These are phyloP conservation scores for Siniperca undulata DNA, from an alignment of 2,797 vertebrate genomes.

Conservation along the genomic window DNA sequence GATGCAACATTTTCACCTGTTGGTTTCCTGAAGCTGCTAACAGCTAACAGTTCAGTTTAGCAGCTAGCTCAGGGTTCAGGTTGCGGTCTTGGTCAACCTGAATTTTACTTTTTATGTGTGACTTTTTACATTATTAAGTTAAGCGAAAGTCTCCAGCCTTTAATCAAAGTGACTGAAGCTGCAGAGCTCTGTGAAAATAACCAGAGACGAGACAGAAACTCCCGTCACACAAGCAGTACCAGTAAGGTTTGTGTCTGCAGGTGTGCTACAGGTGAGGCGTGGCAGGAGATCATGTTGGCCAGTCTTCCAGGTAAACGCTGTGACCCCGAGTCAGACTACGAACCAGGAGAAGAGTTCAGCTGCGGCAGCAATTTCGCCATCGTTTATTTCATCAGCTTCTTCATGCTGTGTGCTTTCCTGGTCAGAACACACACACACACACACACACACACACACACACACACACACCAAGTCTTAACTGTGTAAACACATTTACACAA, in stretches of 20 bases:
- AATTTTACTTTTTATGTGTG: too few relatives aligned
- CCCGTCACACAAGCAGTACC: background rate
- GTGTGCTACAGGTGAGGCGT: conserved; percentile 98
- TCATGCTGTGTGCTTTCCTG: conserved; percentile 98
- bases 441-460: background rate
- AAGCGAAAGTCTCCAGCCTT: too few relatives aligned
- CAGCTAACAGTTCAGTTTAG: too few relatives aligned
- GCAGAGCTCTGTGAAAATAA: background rate
- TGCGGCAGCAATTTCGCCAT: conserved; percentile 98
- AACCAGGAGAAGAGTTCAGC: conserved; percentile 92
- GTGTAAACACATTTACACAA: background rate
- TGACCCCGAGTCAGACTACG: conserved; percentile 93
- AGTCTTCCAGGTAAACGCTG: conserved; percentile 95
- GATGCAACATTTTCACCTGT: too few relatives aligned
- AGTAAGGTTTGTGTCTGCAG: conserved; percentile 74
- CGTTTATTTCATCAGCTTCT: conserved; percentile 98
- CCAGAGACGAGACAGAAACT: too few relatives aligned
- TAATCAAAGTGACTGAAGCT: background rate
- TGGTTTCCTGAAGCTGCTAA: too few relatives aligned
- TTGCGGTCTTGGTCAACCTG: too few relatives aligned
- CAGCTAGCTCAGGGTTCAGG: too few relatives aligned
- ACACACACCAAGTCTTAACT: background rate
- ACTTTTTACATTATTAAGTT: too few relatives aligned
- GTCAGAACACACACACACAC: conserved; percentile 80
- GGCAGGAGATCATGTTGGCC: conserved; percentile 99